These are phyloP conservation scores for Halcyon chelicuti DNA, from an alignment of 2,797 vertebrate genomes.

Conservation along the genomic window DNA sequence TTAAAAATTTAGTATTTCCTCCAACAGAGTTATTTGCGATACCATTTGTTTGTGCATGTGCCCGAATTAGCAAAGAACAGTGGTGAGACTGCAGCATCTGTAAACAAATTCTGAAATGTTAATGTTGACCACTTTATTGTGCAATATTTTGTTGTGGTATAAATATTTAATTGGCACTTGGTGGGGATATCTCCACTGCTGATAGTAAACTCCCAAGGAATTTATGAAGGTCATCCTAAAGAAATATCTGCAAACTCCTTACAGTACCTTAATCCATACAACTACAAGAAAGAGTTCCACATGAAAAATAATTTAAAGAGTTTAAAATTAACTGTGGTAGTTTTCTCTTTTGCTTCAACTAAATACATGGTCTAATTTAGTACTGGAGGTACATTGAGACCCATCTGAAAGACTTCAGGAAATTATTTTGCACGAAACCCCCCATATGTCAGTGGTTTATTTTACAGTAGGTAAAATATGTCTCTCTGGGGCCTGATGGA, in stretches of 20 bases:
- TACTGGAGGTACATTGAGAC: rapidly evolving
- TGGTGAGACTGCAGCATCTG: not conserved
- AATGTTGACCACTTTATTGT: not conserved
- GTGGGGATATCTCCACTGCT: not conserved
- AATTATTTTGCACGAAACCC: not conserved
- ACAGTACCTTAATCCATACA: not conserved
- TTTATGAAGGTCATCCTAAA: not conserved
- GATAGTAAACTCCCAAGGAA: not conserved
- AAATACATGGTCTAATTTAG: not conserved
- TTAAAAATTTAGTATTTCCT: conserved; percentile 28
- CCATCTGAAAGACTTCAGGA: not conserved
- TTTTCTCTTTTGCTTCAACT: not conserved
- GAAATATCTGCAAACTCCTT: not conserved
- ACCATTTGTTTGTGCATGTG: not conserved
- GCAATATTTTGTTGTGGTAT: not conserved
- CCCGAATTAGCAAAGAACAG: not conserved
- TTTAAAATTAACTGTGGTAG: not conserved
- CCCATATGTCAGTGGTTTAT: not conserved
- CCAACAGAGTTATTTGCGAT: not conserved
- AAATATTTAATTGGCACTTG: conserved; percentile 49
- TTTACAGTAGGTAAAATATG: not conserved
- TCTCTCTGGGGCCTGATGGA: not conserved
- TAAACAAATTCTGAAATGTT: conserved; percentile 6
- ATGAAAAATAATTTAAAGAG: no score
- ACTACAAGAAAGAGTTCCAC: not conserved